These are phyloP conservation scores for Megalopta genalis DNA, from an alignment of 1,140 invertebrate species.

Conservation along the genomic window DNA sequence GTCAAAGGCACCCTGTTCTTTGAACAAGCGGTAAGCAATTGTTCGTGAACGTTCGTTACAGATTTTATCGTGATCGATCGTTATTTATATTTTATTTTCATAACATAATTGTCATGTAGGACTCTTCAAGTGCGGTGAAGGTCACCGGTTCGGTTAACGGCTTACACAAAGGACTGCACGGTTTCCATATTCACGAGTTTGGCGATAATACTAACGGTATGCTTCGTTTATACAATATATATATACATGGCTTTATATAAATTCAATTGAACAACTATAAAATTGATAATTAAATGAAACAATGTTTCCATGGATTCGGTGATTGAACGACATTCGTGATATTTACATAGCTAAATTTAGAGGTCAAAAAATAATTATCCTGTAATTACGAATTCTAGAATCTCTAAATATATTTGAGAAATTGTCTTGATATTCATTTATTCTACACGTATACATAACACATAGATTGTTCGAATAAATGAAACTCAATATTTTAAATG, in stretches of 20 bases:
- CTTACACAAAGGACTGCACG: conserved; percentile 87
- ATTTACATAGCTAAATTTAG: neutral
- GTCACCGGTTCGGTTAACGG: conserved; percentile 88
- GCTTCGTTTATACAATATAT: neutral
- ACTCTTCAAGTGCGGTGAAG: conserved; percentile 80
- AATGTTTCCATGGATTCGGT: neutral
- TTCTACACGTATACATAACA: neutral
- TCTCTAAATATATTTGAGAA: neutral
- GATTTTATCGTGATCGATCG: neutral
- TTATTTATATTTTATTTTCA: neutral
- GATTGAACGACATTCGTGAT: neutral
- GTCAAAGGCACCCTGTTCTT: conserved; percentile 90
- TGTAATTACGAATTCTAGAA: neutral
- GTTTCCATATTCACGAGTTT: conserved; percentile 98
- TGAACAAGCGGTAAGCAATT: conserved; percentile 85
- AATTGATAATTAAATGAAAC: neutral
- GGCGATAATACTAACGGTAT: conserved; percentile 95
- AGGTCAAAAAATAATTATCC: conserved; percentile 5
- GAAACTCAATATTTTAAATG: neutral
- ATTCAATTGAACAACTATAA: neutral
- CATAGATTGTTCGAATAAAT: neutral
- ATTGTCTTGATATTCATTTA: neutral
- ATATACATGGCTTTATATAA: neutral
- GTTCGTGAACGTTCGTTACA: neutral
- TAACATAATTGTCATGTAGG: conserved; percentile 69